Base-by-base conservation (phyloP, 2,113 vertebrate species). In the Maccullochella peelii region DNA sequence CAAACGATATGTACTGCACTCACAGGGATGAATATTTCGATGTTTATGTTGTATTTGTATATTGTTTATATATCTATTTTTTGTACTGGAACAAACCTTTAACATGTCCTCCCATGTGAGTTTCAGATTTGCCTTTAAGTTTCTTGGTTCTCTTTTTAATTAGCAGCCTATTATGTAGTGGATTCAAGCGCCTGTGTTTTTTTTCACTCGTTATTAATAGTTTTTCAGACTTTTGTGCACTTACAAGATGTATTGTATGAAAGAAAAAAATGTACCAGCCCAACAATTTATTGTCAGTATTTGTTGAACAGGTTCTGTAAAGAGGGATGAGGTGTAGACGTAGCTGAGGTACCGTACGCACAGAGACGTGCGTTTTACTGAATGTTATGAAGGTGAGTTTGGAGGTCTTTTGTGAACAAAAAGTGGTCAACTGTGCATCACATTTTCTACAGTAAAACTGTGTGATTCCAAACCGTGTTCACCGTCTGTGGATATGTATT, bases 11-110 rank as follows among this genome's bases (percentile, higher is more conserved):
- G 75, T 69, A 30, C 80, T 74, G 61, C 70, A 18, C 82, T 86
- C 83, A 80, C 82, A 65, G 86, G 87, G 86, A 88, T 16, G 82
- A 81, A 90, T 62, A 54, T 42, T 65, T 89, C 66, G 63, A 79
- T 52, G 63, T 91, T 90, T 82, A 20, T 77, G 83, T 90, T 85
- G 86, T 85, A 86, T 83, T 93, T 90, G 59, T 86, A 89, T 88
- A 88, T 91, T 75, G 84, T 92, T 93, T 91, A 87, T 85, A 91
- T 88, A 86, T 88, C 30, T 86, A 87, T 89, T 88, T 92, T 91
- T 93, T 91, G 90, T 91, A 91, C 84, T 5, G 18, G 89, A 84
- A 70, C 68, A 52, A 77, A 73, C 78, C 80, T 86, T 90, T 77
- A 84, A 83, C 55, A 77, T 33, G 52, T 84, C 80, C 83, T 89